phyloP scores from a whole-genome alignment of 2,113 vertebrate species.

The Aramus guarauna region DNA sequence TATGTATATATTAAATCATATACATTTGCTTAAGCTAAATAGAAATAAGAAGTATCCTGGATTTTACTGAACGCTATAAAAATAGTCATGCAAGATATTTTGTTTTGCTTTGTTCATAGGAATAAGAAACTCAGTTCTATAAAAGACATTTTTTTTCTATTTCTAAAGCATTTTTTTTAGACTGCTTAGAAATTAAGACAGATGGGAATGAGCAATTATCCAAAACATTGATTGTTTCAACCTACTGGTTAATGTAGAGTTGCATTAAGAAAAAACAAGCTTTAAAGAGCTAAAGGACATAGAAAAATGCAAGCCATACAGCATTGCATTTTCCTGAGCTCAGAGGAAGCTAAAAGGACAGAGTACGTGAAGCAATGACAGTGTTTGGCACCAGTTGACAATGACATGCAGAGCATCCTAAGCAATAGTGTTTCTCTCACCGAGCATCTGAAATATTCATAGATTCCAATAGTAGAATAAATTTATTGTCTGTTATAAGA shows the following conservation, averaged over 20 bases:
- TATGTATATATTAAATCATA: neutral
- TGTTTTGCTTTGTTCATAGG: neutral
- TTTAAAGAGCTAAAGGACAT: neutral
- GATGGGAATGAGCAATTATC: neutral
- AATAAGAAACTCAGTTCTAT: neutral
- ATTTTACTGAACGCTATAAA: neutral
- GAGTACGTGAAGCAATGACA: neutral
- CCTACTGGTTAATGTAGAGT: neutral
- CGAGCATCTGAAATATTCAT: constrained; percentile 80
- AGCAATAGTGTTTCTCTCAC: constrained; percentile 70
- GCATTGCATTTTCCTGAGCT: neutral
- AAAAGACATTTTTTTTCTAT: neutral
- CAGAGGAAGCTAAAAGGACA: neutral
- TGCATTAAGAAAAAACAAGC: neutral
- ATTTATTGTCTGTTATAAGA: constrained; percentile 78
- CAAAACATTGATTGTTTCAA: neutral
- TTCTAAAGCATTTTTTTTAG: neutral
- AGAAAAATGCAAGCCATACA: neutral
- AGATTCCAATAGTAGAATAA: constrained; percentile 72
- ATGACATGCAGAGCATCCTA: constrained; percentile 54
- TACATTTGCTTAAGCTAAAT: neutral
- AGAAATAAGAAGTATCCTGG: neutral
- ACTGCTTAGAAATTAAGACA: neutral
- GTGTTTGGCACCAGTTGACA: constrained; percentile 45
- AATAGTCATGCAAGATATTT: neutral